These are phyloP conservation scores for Xenentodon cancila DNA, from an alignment of 2,797 vertebrate species.

Conservation along the genomic window DNA sequence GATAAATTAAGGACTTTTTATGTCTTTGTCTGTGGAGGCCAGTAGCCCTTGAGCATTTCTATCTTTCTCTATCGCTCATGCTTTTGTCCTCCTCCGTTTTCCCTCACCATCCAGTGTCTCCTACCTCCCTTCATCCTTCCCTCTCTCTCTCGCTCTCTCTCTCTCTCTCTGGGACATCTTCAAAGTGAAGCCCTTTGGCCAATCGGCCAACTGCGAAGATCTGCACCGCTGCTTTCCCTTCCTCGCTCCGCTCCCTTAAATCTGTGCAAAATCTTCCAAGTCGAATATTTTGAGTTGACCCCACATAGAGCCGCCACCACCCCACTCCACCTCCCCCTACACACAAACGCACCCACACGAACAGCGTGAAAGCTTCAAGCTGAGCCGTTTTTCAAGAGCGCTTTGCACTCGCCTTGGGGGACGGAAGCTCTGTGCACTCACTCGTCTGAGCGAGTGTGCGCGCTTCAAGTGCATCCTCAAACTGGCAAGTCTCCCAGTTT, in stretches of 20 bases:
- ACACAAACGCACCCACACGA: constrained; percentile 17
- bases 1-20: not conserved
- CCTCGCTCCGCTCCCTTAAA: constrained; percentile 5
- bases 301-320: constrained; percentile 21
- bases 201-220: constrained; percentile 63
- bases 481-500: constrained; percentile 45
- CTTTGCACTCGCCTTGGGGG: constrained; percentile 43
- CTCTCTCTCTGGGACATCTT: constrained; percentile 65
- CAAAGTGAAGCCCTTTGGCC: constrained; percentile 76
- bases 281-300: constrained; percentile 64
- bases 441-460: not conserved
- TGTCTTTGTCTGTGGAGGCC: constrained; percentile 41
- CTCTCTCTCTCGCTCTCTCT: constrained; percentile 10
- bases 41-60: constrained; percentile 46
- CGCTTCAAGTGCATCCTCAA: constrained; percentile 9
- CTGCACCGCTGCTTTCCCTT: constrained; percentile 44
- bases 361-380: constrained; percentile 34
- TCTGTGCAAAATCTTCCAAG: constrained; percentile 39
- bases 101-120: constrained; percentile 4
- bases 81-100: constrained; percentile 34
- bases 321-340: not conserved
- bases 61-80: constrained; percentile 13
- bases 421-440: constrained; percentile 27
- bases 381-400: constrained; percentile 45
- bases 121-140: constrained; percentile 11